A percentile compares a stretch with the other conserved stretches of the same genome.
These are phyloP conservation scores for human DNA, from an alignment of 2,113 vertebrate species.

Conservation along the genomic window GRCh38 chr4:157872001-157872500, in stretches of 20 bases:
- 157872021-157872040: neutral
- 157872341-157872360: neutral
- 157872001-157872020: constrained; percentile 9
- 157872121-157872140: neutral
- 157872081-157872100: neutral
- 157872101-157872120: neutral
- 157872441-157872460: neutral
- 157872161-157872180: neutral
- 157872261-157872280: neutral
- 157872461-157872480: neutral
- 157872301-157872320: neutral
- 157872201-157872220: neutral
- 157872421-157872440: neutral
- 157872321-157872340: neutral
- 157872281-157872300: neutral
- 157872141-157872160: neutral
- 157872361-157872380: neutral
- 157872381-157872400: neutral
- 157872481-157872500: neutral
- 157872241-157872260: neutral
- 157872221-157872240: neutral
- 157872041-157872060: neutral
- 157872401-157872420: neutral
- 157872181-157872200: neutral
- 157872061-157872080: neutral